Conservation (phyloP, 2,797 vertebrate genomes). For the Delichon dasypus region DNA sequence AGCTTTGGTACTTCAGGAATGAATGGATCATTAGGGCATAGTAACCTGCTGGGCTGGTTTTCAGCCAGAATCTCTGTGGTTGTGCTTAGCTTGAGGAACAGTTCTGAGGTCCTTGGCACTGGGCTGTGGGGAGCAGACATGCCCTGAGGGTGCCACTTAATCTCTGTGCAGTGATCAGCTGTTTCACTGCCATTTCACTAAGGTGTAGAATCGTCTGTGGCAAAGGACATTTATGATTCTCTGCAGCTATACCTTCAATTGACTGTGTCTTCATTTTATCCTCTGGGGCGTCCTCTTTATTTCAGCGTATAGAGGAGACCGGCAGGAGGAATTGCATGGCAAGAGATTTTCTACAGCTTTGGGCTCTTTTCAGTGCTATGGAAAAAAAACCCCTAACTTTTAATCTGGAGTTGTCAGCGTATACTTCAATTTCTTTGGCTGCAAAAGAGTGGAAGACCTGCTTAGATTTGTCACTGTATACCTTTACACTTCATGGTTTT, state of each 20-base stretch:
- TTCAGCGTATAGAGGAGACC: neutral
- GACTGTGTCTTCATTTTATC: neutral
- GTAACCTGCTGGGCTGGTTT: neutral
- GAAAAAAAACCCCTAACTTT: neutral
- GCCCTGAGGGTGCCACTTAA: neutral
- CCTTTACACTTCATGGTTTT: neutral
- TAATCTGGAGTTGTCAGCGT: neutral
- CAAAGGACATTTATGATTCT: neutral
- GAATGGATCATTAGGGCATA: neutral
- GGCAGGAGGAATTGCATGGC: neutral
- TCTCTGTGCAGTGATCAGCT: neutral
- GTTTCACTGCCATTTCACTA: neutral
- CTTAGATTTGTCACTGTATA: neutral
- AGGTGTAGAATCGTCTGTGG: neutral
- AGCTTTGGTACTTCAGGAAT: neutral
- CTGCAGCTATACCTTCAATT: neutral
- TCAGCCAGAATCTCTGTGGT: neutral
- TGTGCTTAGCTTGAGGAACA: neutral
- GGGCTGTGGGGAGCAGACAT: neutral
- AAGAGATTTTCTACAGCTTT: neutral
- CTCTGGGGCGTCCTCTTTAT: neutral
- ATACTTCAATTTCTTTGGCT: neutral
- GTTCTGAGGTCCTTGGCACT: neutral
- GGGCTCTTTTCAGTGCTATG: neutral
- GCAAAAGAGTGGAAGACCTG: neutral